Evolutionary conservation across 2,888 invertebrate genomes (phyloP), one percentile per base, ranked within the genome.

Genomic region (Melangyna quadrimaculata): DNA sequence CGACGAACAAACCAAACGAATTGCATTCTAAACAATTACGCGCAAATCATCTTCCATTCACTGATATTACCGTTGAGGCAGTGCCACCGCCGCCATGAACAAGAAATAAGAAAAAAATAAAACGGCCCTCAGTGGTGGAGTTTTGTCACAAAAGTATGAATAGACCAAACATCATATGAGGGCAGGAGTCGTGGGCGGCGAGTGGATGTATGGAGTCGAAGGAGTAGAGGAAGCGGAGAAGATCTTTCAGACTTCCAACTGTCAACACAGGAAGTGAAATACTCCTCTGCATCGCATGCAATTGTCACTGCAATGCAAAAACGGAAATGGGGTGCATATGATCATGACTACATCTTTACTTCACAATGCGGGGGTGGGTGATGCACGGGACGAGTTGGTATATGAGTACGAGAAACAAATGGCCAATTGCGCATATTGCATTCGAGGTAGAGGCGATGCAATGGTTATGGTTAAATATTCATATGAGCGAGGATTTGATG

Each of bases 301-400:
- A 86, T 86, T 86, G 86, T 86, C 81, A 78, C 70, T 86, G 86
- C 80, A 86, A 63, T 78, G 70, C 72, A 69, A 81, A 74, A 86
- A 74, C 86, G 86, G 86, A 86, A 86, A 86, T 81, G 80, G 86
- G 80, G 81, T 86, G 86, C 86, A 86, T 86, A 81, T 81, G 86
- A 86, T 81, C 77, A 78, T 27, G 53, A 59, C 59, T 29, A 59
- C 35, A 27, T 24, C n/a, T 45, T 27, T 51, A 1, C 24, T 8
- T n/a, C n/a, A 14, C 2, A 6, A 24, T 51, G 51, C 24, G 51
- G 24, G 51, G 51, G 24, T 24, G 24, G 12, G 24, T 27, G 51
- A 14, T 7, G 51, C 17, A 43, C 43, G n/a, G 43, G 17, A 9
- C 2, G 17, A 17, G 51, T 5, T 4, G 1, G 12, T 7, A 27